Conservation (phyloP, 2,888 invertebrate species). For the Acanthosepion esculentum region DNA sequence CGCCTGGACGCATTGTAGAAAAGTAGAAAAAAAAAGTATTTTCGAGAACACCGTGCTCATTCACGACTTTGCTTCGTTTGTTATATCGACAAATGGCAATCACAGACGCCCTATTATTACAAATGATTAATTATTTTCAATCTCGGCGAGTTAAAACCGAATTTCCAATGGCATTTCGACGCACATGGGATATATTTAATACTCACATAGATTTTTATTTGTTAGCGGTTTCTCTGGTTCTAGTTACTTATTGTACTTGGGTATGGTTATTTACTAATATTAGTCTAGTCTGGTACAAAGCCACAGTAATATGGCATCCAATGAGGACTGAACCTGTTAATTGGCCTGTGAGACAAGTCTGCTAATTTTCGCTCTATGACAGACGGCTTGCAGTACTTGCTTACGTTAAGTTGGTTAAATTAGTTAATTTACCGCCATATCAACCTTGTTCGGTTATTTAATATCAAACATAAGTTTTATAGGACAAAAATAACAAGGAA, state of each 20-base stretch:
- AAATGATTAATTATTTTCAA: constrained; percentile 8
- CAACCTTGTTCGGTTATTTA: too few relatives aligned
- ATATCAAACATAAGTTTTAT: too few relatives aligned
- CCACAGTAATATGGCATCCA: neutral
- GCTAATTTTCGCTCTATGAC: too few relatives aligned
- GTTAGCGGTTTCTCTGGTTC: neutral
- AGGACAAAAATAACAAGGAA: too few relatives aligned
- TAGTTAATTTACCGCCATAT: too few relatives aligned
- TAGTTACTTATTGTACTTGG: neutral
- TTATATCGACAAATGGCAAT: neutral
- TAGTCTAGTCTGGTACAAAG: neutral
- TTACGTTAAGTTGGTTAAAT: too few relatives aligned
- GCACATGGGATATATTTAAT: neutral
- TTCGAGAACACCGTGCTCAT: neutral
- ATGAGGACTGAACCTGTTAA: too few relatives aligned
- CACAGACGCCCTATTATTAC: neutral
- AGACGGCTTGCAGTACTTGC: too few relatives aligned
- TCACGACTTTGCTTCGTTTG: neutral
- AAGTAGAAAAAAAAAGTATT: neutral
- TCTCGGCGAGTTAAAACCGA: neutral
- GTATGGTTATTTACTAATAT: neutral
- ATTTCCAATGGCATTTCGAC: neutral
- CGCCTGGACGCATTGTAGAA: neutral
- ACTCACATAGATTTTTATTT: neutral
- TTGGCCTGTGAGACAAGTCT: too few relatives aligned